Conservation (phyloP, 2,888 invertebrate species). For the Lysandra bellargus region DNA sequence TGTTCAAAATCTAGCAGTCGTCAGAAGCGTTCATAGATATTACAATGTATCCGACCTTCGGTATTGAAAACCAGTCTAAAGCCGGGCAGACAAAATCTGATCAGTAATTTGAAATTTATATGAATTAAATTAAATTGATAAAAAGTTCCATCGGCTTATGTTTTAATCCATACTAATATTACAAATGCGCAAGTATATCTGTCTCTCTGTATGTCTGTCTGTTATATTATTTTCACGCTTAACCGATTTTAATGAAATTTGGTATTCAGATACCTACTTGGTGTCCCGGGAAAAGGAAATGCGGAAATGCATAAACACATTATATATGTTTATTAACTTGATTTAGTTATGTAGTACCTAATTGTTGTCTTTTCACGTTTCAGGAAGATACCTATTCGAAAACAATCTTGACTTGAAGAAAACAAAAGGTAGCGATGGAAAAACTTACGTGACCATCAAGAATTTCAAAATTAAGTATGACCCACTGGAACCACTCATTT, state of each 20-base stretch:
- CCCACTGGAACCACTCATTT: slow-evolving; percentile 40
- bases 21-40: too few species aligned
- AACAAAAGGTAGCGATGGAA: slow-evolving; percentile 42
- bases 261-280: too few species aligned
- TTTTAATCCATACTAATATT: too few species aligned
- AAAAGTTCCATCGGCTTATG: background rate
- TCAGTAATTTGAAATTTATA: too few species aligned
- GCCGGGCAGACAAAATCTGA: background rate
- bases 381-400: slow-evolving; percentile 38
- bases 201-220: too few species aligned
- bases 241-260: too few species aligned
- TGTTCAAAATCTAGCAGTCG: background rate
- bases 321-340: background rate
- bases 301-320: too few species aligned
- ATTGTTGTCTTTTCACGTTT: slow-evolving; percentile 28
- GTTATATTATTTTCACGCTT: too few species aligned
- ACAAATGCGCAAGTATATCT: too few species aligned
- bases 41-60: background rate
- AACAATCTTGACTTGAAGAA: slow-evolving; percentile 39
- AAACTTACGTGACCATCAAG: slow-evolving; percentile 43
- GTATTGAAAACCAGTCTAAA: background rate
- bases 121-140: too few species aligned
- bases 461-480: slow-evolving; percentile 42
- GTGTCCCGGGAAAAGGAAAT: too few species aligned
- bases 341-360: background rate